Conservation (phyloP, 2,797 vertebrate species). For the Danionella dracula region DNA sequence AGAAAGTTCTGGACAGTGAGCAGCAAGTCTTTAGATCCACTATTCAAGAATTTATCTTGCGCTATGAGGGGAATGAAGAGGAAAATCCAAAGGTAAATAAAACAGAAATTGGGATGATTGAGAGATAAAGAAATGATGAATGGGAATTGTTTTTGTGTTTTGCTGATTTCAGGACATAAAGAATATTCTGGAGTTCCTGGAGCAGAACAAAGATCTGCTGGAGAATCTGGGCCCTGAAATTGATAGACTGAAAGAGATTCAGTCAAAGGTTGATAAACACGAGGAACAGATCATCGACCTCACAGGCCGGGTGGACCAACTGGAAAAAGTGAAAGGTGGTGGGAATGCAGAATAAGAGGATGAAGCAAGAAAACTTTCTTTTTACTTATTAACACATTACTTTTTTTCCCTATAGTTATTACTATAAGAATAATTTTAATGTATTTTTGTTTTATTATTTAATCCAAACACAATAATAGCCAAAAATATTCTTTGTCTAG, state of each 20-base stretch:
- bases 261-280: conserved; percentile 43
- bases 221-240: conserved; percentile 44
- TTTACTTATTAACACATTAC: too few species aligned
- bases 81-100: conserved; percentile 32
- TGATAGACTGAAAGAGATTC: conserved; percentile 39
- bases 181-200: conserved; percentile 48
- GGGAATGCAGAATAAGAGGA: conserved; percentile 1
- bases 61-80: conserved; percentile 33
- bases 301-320: conserved; percentile 31
- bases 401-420: too few species aligned
- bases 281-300: conserved; percentile 43
- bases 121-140: not conserved
- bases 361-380: too few species aligned
- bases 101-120: not conserved
- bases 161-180: conserved; percentile 42
- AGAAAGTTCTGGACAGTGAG: conserved; percentile 39
- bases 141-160: not conserved
- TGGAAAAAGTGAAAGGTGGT: conserved; percentile 42
- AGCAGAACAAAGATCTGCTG: conserved; percentile 51
- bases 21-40: conserved; percentile 49
- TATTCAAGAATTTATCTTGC: conserved; percentile 40
- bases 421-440: too few species aligned
- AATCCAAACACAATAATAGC: too few species aligned
- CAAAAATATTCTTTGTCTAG: too few species aligned
- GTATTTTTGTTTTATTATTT: too few species aligned